Conservation (phyloP, 2,888 invertebrate genomes). For the Temnothorax rugatulus region DNA sequence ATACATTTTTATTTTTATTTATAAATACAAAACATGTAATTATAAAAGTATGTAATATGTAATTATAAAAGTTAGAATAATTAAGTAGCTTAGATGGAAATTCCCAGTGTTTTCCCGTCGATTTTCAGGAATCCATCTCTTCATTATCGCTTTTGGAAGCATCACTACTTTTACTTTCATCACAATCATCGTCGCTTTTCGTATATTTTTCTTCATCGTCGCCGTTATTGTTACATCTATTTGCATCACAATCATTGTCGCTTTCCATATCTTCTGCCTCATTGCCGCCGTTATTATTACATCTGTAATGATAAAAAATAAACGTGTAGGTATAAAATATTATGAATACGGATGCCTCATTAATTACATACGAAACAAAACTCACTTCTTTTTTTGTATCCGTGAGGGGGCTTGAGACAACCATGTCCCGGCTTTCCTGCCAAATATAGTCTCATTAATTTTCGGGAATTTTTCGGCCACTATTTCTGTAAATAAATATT, state of each 20-base stretch:
- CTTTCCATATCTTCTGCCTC: neutral
- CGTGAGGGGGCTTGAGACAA: neutral
- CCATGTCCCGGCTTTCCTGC: conserved; percentile 1
- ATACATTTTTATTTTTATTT: no score
- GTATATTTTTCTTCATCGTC: neutral
- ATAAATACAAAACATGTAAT: no score
- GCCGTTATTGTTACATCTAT: neutral
- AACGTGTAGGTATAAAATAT: neutral
- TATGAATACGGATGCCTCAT: neutral
- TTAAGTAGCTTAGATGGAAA: neutral
- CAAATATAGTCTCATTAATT: neutral
- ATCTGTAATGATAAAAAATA: conserved; percentile 1
- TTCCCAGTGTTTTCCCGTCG: neutral
- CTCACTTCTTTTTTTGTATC: conserved; percentile 3
- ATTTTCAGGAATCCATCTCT: neutral
- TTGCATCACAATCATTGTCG: neutral
- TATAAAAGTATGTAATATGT: neutral
- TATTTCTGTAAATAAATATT: conserved; percentile 2
- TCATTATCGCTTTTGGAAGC: neutral
- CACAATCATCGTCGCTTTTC: neutral
- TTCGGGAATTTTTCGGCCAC: neutral
- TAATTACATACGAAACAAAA: neutral
- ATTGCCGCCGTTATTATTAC: neutral
- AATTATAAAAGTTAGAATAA: neutral
- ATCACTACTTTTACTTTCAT: neutral